Base-by-base conservation (phyloP, 2,888 invertebrate species). In the Nezara viridula region DNA sequence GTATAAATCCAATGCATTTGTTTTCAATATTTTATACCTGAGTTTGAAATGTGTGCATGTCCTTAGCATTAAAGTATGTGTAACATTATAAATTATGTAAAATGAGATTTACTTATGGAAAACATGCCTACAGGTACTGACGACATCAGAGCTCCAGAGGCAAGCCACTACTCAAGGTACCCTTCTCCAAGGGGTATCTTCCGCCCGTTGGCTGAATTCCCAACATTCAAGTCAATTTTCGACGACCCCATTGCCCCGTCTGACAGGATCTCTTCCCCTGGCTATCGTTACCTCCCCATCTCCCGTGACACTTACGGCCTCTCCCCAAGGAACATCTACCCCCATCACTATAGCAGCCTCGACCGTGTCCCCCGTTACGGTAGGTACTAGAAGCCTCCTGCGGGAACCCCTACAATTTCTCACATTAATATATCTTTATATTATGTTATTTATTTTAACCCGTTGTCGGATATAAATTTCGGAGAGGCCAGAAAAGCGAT, bases 251-350 rank as follows among this genome's bases (percentile, higher is more conserved):
- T 95, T 91, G 95, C 94, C 92, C 96, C 97, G 91, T 95, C 95
- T 91, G 97, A 97, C 93, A 96, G 97, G 93, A 97, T 98, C 94
- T 95, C 96, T 93, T 96, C 96, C 90, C 96, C 97, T 92, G 97
- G 97, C 92, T 97, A 97, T 95, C 96, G 97, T 94, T 97, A 97
- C 94, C 94, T 96, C 93, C 97, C 97, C 92, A 96, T 98, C 92
- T 97, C 97, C 94, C 96, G 97, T 93, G 97, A 97, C 93, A 96
- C 95, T 92, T 97, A 97, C 94, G 97, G 97, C 91, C 97, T 97
- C 94, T 96, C 97, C 92, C 97, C 97, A 92, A 95, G 97, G 93
- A 94, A 96, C 93, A 96, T 97, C 94, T 97, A 96, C 93, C 95
- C 97, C 92, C 97, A 96, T 94, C 96, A 97, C 94, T 97, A 96